These are phyloP conservation scores for roundworm (Caenorhabditis elegans) DNA, from an alignment of 1,140 invertebrate species.

Conservation along the genomic window WBcel235 BX284606.5:12143001-12143500, in stretches of 20 bases:
- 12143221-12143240: neutral
- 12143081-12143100: constrained; percentile 47
- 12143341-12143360: constrained; percentile 46
- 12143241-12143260: neutral
- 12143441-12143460: constrained; percentile 53
- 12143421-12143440: constrained; percentile 50
- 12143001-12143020: neutral
- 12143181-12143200: constrained; percentile 49
- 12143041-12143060: constrained; percentile 46
- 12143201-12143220: constrained; percentile 38
- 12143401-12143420: constrained; percentile 42
- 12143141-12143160: constrained; percentile 50
- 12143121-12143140: constrained; percentile 45
- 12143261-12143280: constrained; percentile 36
- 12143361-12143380: constrained; percentile 50
- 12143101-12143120: constrained; percentile 46
- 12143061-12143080: constrained; percentile 51
- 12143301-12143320: constrained; percentile 37
- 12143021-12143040: constrained; percentile 26
- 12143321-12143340: constrained; percentile 36
- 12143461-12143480: constrained; percentile 49
- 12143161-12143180: constrained; percentile 53
- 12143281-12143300: constrained; percentile 44
- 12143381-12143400: constrained; percentile 40
- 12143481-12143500: neutral